phyloP scores from a whole-genome alignment of 2,113 vertebrate genomes.

The Ammodramus savannarum region DNA sequence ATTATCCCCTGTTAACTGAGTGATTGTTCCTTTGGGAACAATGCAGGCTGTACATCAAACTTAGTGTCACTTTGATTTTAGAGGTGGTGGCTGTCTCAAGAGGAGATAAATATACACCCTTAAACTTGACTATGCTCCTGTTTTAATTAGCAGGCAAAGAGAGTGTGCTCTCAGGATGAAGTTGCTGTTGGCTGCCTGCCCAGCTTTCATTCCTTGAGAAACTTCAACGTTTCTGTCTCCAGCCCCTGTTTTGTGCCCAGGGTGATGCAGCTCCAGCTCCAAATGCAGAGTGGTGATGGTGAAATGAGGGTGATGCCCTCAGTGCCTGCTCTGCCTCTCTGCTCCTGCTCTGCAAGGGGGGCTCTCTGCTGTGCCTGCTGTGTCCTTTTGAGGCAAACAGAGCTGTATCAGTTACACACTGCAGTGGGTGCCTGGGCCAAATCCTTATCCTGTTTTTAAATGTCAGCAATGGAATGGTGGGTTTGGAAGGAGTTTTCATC shows the following conservation, averaged over 20 bases:
- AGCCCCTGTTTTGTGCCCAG: neutral
- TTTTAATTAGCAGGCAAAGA: conserved; percentile 50
- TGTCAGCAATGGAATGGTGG: neutral
- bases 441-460: neutral
- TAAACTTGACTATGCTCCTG: neutral
- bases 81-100: conserved; percentile 3
- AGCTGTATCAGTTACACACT: neutral
- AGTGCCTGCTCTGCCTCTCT: neutral
- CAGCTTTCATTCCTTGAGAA: conserved; percentile 26
- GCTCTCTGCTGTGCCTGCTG: neutral
- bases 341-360: neutral
- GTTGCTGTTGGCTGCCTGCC: conserved; percentile 27
- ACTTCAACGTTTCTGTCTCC: neutral
- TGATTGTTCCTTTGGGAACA: neutral
- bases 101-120: conserved; percentile 31
- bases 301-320: neutral
- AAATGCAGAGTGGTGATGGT: neutral
- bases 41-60: neutral
- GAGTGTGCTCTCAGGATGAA: conserved; percentile 24
- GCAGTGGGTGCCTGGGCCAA: neutral
- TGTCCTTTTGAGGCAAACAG: neutral
- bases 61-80: conserved; percentile 20
- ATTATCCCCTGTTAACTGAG: neutral
- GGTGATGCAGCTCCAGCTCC: neutral
- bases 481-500: neutral